Base-by-base conservation (phyloP, 2,888 invertebrate species). In the Cyclophora punctaria region DNA sequence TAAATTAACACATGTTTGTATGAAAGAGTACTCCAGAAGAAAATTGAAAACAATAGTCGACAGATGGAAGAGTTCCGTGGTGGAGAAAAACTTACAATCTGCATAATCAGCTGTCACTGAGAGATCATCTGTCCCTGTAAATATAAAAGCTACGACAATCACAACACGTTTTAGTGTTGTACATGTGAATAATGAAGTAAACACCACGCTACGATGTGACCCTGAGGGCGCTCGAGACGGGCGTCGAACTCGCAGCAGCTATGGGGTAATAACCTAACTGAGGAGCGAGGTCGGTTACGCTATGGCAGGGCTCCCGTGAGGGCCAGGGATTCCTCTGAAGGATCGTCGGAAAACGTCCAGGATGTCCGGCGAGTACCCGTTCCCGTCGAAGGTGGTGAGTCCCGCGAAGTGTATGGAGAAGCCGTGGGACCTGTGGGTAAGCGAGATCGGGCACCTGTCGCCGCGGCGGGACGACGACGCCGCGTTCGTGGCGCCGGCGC, bases 101-200 rank as follows among this genome's bases (percentile, higher is more conserved):
- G 85, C 89, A 88, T 89, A 89, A 89, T 89, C 89, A 89, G 89
- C 88, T 89, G 89, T 89, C 89, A 89, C 81, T 85, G 85, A 89
- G 80, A 84, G 83, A 89, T 89, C 89, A 89, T 87, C 88, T 89
- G 89, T 88, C 85, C 78, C 80, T 85, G 89, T 88, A 88, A 87
- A 88, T 88, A 88, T 83, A 81, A 86, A 84, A 84, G 80, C 79
- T 83, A 78, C 87, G 80, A 83, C 81, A 76, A 84, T 80, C 84
- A 83, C 75, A 85, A 83, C 80, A 82, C 78, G 75, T 81, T 82
- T 75, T 67, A 67, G 68, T 68, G 67, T 59, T 62, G 67, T 65
- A 67, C 71, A 70, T 73, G 72, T 73, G 69, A 77, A 78, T 78
- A 75, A 80, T 80, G 83, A 77, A 75, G 79, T 80, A 75, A 80